phyloP scores from a whole-genome alignment of 2,888 invertebrate species.

The Chrysolina haemoptera region DNA sequence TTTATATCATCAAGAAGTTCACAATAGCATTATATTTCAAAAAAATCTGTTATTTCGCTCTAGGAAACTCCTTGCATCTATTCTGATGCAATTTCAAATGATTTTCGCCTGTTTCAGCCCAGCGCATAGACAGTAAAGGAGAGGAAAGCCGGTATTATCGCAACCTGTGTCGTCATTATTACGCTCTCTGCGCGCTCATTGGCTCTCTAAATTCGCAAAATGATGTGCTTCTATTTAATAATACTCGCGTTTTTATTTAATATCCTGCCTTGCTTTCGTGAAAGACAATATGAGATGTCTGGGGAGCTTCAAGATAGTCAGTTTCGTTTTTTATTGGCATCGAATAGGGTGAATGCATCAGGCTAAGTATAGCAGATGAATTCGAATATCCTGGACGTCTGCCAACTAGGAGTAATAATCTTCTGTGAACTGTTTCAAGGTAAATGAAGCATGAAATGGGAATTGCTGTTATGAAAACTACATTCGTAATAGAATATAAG shows the following conservation, averaged over 20 bases:
- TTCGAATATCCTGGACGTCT: slow-evolving; percentile 2
- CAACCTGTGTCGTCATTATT: slow-evolving; percentile 62
- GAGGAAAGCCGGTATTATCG: slow-evolving; percentile 54
- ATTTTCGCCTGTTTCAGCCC: background rate
- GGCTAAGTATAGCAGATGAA: background rate
- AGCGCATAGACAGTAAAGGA: slow-evolving; percentile 29
- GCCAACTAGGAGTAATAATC: slow-evolving; percentile 2
- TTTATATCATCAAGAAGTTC: too few species aligned
- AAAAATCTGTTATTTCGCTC: too few species aligned
- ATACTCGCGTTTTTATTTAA: slow-evolving; percentile 57
- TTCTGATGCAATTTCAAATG: background rate
- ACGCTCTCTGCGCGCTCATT: slow-evolving; percentile 60
- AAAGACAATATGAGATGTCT: slow-evolving; percentile 40
- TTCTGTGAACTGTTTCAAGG: slow-evolving; percentile 1
- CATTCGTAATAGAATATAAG: too few species aligned
- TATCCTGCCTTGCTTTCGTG: slow-evolving; percentile 46
- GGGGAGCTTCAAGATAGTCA: slow-evolving; percentile 17
- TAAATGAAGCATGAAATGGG: background rate
- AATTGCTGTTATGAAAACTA: too few species aligned
- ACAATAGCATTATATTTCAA: too few species aligned
- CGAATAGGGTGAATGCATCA: slow-evolving; percentile 15
- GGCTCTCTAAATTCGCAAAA: slow-evolving; percentile 61
- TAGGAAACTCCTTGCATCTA: background rate
- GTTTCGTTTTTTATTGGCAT: slow-evolving; percentile 12
- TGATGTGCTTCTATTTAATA: slow-evolving; percentile 63